phyloP scores from a whole-genome alignment of 2,888 invertebrate genomes.

The Stenolophus ochropezus region DNA sequence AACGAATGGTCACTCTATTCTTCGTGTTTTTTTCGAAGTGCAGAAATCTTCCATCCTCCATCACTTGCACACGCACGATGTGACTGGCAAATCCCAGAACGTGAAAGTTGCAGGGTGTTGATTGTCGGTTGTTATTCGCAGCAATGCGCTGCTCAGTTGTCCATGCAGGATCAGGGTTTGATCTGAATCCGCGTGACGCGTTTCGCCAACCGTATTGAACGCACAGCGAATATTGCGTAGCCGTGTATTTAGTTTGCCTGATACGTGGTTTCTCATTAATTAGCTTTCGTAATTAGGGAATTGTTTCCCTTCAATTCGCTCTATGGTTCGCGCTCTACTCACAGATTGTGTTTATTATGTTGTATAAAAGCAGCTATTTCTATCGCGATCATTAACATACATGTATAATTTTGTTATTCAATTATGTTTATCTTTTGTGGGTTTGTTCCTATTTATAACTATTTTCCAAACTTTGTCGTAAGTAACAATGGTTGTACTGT shows the following conservation, averaged over 20 bases:
- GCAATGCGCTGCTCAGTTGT: background rate
- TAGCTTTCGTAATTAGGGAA: slow-evolving; percentile 37
- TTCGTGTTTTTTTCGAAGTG: too few relatives aligned
- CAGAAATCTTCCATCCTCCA: too few relatives aligned
- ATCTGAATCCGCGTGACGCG: slow-evolving; percentile 22
- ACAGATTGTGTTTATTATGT: slow-evolving; percentile 1
- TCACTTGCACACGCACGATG: too few relatives aligned
- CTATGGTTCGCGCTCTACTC: background rate
- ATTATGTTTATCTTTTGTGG: background rate
- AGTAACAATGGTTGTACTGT: too few relatives aligned
- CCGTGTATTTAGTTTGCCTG: background rate
- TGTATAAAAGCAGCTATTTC: background rate
- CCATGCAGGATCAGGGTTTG: background rate
- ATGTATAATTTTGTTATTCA: background rate
- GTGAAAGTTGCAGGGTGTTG: background rate
- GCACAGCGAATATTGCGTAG: background rate
- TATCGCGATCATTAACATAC: background rate
- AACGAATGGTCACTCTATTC: too few relatives aligned
- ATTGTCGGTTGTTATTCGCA: slow-evolving; percentile 16
- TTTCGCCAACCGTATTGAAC: slow-evolving; percentile 2
- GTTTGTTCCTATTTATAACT: background rate
- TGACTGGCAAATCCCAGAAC: slow-evolving; percentile 2
- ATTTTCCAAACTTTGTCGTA: background rate
- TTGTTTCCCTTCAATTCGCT: slow-evolving; percentile 35
- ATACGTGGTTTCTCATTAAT: slow-evolving; percentile 29